Conservation (phyloP, 2,888 invertebrate species). For the Oscheius sp. region DNA sequence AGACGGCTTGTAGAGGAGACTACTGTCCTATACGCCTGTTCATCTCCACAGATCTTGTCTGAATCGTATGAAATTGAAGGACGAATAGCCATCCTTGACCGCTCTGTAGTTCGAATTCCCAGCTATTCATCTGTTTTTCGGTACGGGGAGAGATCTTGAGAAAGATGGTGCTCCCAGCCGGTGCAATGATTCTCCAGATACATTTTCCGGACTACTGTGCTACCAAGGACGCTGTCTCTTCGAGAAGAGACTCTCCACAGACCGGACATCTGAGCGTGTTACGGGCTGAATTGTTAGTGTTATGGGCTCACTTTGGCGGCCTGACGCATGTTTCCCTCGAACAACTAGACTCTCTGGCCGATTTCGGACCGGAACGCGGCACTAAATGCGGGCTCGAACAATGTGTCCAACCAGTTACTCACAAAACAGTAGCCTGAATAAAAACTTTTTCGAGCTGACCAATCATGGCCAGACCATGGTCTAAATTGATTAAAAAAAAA, state of each 20-base stretch:
- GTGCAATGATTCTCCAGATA: slow-evolving; percentile 97
- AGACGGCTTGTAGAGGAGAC: slow-evolving; percentile 90
- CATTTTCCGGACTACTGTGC: slow-evolving; percentile 77
- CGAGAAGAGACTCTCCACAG: slow-evolving; percentile 90
- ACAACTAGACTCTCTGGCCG: too few species aligned
- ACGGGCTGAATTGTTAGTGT: too few species aligned
- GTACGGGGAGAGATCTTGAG: slow-evolving; percentile 78
- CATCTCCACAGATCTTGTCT: slow-evolving; percentile 83
- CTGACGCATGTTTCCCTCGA: too few species aligned
- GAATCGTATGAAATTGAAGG: background rate
- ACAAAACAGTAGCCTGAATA: too few species aligned
- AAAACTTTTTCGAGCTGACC: too few species aligned
- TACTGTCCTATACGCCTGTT: slow-evolving; percentile 80
- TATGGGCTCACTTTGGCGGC: too few species aligned
- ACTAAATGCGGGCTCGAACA: too few species aligned
- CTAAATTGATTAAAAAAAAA: too few species aligned
- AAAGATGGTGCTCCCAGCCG: slow-evolving; percentile 94
- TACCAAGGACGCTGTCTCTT: slow-evolving; percentile 80
- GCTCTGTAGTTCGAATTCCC: slow-evolving; percentile 17
- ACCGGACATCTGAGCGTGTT: slow-evolving; percentile 84
- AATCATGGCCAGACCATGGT: too few species aligned
- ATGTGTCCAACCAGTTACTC: too few species aligned
- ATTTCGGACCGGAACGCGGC: too few species aligned
- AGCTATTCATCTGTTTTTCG: slow-evolving; percentile 20
- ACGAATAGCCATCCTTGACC: slow-evolving; percentile 20